phyloP scores from a whole-genome alignment of 2,888 invertebrate species.

The Oscheius onirici region DNA sequence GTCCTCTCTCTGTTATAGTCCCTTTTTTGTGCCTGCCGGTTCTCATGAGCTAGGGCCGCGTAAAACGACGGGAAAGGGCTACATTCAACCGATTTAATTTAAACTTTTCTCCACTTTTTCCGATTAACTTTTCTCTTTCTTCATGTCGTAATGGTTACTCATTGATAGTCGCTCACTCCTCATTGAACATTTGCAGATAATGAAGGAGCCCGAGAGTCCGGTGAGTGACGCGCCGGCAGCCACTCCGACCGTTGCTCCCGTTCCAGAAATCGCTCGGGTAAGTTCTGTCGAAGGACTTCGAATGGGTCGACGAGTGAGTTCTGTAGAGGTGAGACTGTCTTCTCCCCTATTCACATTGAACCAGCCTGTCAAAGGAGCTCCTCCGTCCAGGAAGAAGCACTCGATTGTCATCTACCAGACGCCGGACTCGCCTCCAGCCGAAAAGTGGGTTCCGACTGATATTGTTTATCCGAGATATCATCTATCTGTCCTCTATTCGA shows the following conservation, averaged over 20 bases:
- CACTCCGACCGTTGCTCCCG: background rate
- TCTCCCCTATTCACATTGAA: constrained; percentile 1
- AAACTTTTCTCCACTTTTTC: background rate
- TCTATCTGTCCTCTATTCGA: background rate
- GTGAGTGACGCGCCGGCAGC: constrained; percentile 4
- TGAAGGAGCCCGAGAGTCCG: constrained; percentile 27
- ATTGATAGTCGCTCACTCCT: background rate
- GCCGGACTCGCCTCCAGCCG: constrained; percentile 42
- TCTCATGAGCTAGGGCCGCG: background rate
- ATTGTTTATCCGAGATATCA: background rate
- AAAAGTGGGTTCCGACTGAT: constrained; percentile 20
- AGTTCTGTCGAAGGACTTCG: constrained; percentile 27
- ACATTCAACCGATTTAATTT: background rate
- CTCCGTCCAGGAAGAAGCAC: constrained; percentile 50
- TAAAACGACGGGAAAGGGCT: background rate
- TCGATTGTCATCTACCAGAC: constrained; percentile 54
- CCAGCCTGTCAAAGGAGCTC: constrained; percentile 50
- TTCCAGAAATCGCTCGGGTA: constrained; percentile 26
- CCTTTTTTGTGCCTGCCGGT: constrained; percentile 9
- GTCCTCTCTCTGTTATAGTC: background rate
- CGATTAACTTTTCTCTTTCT: no score
- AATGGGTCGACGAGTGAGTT: constrained; percentile 30
- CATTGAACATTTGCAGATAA: constrained; percentile 4
- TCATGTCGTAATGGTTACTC: no score
- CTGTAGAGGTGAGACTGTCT: constrained; percentile 23